Percentiles rank a stretch among this genome's conserved stretches.
Evolutionary conservation across 2,113 vertebrate genomes (phyloP).

Genomic region (Gymnogyps californianus): DNA sequence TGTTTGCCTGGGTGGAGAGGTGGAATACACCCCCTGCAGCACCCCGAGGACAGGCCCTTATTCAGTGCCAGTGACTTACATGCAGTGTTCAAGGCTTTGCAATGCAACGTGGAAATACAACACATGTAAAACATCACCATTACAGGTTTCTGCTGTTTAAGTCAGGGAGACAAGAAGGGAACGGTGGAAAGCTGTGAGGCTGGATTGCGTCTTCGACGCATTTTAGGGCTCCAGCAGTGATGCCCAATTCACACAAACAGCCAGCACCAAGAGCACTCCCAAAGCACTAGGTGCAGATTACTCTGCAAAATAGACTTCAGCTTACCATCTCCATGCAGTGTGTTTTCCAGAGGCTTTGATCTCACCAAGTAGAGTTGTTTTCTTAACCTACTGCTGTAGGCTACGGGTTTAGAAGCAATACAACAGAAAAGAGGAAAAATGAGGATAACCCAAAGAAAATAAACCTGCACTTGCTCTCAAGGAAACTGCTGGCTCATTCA

Average conservation of each 20-base stretch:
- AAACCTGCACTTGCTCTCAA: neutral
- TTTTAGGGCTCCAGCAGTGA: neutral
- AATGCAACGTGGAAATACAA: accelerated
- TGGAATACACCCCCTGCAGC: neutral
- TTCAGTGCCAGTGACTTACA: neutral
- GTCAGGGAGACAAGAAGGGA: neutral
- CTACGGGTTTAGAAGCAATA: neutral
- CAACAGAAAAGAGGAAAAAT: neutral
- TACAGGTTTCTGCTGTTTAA: neutral
- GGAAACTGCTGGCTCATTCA: neutral
- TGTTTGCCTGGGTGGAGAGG: neutral
- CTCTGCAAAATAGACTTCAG: neutral
- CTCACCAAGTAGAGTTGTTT: neutral
- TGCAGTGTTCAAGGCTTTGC: neutral
- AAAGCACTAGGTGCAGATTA: neutral
- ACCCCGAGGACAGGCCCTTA: neutral
- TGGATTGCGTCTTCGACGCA: neutral
- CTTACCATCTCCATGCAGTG: neutral
- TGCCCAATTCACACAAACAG: neutral
- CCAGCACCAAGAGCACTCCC: neutral
- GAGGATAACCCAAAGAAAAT: neutral
- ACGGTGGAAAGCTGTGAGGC: neutral
- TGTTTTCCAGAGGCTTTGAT: neutral
- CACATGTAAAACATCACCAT: neutral
- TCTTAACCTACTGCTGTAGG: neutral